Evolutionary conservation across 2,113 vertebrate genomes (phyloP), one percentile per base, ranked within the genome.

Genomic region (Anser brachyrhynchus): DNA sequence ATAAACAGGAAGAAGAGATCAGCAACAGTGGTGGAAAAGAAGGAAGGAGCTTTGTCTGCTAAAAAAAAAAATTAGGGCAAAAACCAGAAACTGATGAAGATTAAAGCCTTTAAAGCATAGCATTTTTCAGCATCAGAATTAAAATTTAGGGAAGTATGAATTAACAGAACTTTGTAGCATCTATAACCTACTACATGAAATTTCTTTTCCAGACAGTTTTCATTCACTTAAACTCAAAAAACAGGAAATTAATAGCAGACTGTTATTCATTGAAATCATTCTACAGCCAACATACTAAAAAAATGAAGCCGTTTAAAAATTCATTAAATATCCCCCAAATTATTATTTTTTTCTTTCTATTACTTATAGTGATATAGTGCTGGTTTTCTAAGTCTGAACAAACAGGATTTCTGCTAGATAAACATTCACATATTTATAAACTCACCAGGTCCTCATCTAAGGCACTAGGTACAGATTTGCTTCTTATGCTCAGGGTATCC

Each of bases 391-490:
- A 61, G 29, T 33, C 10, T 76, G 35, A 93, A 37, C 18, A 57
- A 89, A 73, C 1, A 79, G 16, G 43, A 73, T 85, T 91, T 87
- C 51, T 13, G 73, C 5, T 22, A 79, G 18, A 62, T 58, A 72
- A 79, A 52, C 1, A 71, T 71, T 92, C 61, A 35, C 28, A 8
- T 73, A 44, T 64, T 85, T 91, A 16, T 44, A 93, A 98, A 98
- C 98, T 98, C 96, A 98, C 98, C 98, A 97, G 51, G 16, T 98
- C 97, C 87, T 98, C 98, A 39, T 99, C 98, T 87, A 99, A 98
- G 79, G 94, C 93, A 70, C 98, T 99, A n/a, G 99, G 98, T 51
- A 99, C 98, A 37, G 99, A 99, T 71, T 92, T 99, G 97, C 99
- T 99, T 88, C 98, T 98, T 84, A 98, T 66, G 57, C 98, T 98